A percentile compares a stretch with the other conserved stretches of the same genome.
Conservation (phyloP, 2,113 vertebrate species). For the Dipodomys spectabilis region DNA sequence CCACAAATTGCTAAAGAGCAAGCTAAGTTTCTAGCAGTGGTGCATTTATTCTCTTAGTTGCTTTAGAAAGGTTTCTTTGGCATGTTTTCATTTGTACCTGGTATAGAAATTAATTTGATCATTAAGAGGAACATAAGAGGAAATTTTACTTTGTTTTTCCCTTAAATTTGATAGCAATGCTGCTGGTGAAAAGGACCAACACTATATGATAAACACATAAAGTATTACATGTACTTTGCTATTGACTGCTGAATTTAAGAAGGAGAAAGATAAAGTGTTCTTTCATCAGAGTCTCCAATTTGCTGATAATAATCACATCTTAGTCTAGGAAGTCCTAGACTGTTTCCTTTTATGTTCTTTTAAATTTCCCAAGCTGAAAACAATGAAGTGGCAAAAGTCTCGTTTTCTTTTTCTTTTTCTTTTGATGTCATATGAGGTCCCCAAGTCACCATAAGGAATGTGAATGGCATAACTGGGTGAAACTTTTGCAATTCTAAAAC, state of each 20-base stretch:
- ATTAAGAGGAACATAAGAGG: slow-evolving; percentile 90
- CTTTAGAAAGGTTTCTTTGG: slow-evolving; percentile 86
- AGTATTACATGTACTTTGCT: slow-evolving; percentile 52
- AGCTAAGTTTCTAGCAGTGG: slow-evolving; percentile 75
- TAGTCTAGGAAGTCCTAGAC: slow-evolving; percentile 78
- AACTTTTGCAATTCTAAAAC: slow-evolving; percentile 82
- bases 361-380: slow-evolving; percentile 85
- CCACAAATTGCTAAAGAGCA: slow-evolving; percentile 69
- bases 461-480: slow-evolving; percentile 84
- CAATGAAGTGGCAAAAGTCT: slow-evolving; percentile 84
- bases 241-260: slow-evolving; percentile 46
- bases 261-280: slow-evolving; percentile 29
- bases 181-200: slow-evolving; percentile 32
- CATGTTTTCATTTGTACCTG: slow-evolving; percentile 85
- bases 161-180: background rate
- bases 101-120: slow-evolving; percentile 81
- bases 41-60: slow-evolving; percentile 81
- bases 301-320: slow-evolving; percentile 68
- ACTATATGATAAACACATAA: slow-evolving; percentile 49
- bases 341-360: slow-evolving; percentile 92
- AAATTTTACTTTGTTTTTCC: slow-evolving; percentile 75
- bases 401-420: slow-evolving; percentile 88
- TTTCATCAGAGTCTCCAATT: slow-evolving; percentile 76
- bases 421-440: slow-evolving; percentile 84
- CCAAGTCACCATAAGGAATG: slow-evolving; percentile 87